Conservation (phyloP, 2,113 vertebrate genomes). For the Asarcornis scutulata region DNA sequence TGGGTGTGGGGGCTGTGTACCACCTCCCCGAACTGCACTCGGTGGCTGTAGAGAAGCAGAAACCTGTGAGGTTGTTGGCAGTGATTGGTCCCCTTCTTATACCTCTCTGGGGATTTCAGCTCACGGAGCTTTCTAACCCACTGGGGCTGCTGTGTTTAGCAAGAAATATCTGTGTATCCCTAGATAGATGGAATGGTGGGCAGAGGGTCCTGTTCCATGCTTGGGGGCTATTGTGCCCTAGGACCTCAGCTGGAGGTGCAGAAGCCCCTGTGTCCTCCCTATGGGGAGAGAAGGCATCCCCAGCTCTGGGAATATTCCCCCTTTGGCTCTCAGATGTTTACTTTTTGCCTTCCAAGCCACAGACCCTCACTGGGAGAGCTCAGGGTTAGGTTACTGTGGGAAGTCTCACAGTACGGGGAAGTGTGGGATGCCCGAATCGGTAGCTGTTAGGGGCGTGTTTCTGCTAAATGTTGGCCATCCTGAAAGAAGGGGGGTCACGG, state of each 20-base stretch:
- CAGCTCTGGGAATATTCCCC: neutral
- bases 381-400: neutral
- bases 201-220: accelerated
- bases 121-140: neutral
- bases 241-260: neutral
- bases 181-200: neutral
- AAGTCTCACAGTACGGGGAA: neutral
- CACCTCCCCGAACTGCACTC: neutral
- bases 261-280: neutral
- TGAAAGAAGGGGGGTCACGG: neutral
- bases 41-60: neutral
- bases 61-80: neutral
- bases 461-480: neutral
- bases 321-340: neutral
- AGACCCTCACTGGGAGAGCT: neutral
- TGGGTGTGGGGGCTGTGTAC: neutral
- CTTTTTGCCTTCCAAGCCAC: neutral
- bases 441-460: neutral
- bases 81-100: accelerated
- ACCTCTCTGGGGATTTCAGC: neutral
- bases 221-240: neutral
- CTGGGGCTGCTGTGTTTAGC: neutral
- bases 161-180: too few relatives aligned
- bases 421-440: neutral
- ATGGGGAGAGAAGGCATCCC: neutral